Percentiles rank a stretch among this genome's conserved stretches.
Conservation (phyloP, 23 tunicate species). For the Phallusia fumigata region DNA sequence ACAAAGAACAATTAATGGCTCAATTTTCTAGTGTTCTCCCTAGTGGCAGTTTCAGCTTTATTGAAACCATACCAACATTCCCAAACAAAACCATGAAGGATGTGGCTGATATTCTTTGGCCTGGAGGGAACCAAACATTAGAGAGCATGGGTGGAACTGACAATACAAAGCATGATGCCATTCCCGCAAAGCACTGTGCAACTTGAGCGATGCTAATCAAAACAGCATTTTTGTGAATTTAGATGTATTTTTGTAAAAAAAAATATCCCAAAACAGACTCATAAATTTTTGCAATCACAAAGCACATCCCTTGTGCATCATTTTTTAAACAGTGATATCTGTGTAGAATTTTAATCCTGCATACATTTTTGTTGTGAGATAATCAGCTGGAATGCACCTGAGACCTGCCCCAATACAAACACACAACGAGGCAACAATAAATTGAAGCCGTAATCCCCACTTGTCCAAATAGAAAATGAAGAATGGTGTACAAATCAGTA, state of each 20-base stretch:
- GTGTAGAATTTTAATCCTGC: too few relatives aligned
- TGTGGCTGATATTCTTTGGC: constrained; percentile 35
- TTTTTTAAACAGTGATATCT: too few relatives aligned
- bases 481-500: constrained; percentile 13
- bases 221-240: too few relatives aligned
- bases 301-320: too few relatives aligned
- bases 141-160: constrained; percentile 23
- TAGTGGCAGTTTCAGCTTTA: too few relatives aligned
- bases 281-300: too few relatives aligned
- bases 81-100: constrained; percentile 32
- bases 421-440: background rate
- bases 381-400: constrained; percentile 14
- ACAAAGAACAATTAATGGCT: too few relatives aligned
- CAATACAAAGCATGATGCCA: constrained; percentile 28
- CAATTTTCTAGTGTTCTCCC: too few relatives aligned
- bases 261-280: too few relatives aligned
- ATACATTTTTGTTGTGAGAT: background rate
- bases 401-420: constrained; percentile 6
- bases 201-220: background rate
- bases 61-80: constrained; percentile 18
- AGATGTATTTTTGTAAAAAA: too few relatives aligned
- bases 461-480: constrained; percentile 22
- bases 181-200: constrained; percentile 29
- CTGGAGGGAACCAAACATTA: constrained; percentile 39
- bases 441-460: background rate